Base-by-base conservation (phyloP, 1,140 invertebrate species). In the Papilio machaon region DNA sequence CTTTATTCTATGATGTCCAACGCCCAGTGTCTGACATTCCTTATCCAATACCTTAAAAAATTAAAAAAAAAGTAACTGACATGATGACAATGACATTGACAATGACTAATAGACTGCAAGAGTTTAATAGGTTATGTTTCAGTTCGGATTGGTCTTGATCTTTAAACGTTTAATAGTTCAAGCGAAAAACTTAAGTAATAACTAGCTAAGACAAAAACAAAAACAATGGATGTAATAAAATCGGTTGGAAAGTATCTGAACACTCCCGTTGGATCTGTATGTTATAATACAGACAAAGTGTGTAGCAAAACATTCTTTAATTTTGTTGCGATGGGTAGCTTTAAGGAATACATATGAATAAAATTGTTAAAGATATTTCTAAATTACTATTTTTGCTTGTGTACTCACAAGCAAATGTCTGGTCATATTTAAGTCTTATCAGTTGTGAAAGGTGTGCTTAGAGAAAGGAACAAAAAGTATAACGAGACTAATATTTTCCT, bases 281-380 rank as follows among this genome's bases (percentile, higher is more conserved):
- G 93, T 80, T 93, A 91, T 79, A 93, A 91, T 85, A 91, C 92
- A 7, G 93, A 94, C 79, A 93, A 90, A 88, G 93, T 94, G 85
- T 80, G 76, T 76, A 81, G 49, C 23, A 67, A 67, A 67, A 35
- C 23, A 38, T 15, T 64, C 47, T 58, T n/a, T 13, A 64, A 13
- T 64, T 64, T 64, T 23, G 19, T 64, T 11, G 10, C 23, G 3
- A 64, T 64, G 23, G 7, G 9, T 60, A 60, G 10, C 19, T 23
- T 30, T 30, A 30, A 3, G 9, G 19, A 64, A 30, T 64, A 11
- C 30, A 4, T 30, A 11, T 13, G 3, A 13, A 30, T 30, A 64
- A 60, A n/a, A 23, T 60, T 60, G 17, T 58, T 58, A n/a, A n/a
- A 17, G 11, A 58, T 58, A n/a, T 58, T 58, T 19, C 17, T 19